phyloP scores from a whole-genome alignment of 1,140 invertebrate genomes.

The Homalodisca vitripennis region DNA sequence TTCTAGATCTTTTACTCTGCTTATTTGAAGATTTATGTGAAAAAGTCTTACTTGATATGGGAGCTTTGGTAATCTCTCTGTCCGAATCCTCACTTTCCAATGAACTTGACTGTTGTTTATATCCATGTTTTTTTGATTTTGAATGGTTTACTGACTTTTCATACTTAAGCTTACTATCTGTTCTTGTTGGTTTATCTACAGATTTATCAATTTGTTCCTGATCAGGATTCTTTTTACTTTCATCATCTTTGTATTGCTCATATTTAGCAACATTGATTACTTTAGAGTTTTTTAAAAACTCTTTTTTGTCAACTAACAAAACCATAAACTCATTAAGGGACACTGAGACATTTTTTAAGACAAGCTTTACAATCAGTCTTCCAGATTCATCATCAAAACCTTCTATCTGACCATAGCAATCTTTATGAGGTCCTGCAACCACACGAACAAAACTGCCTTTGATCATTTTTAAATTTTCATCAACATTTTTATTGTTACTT shows the following conservation, averaged over 20 bases:
- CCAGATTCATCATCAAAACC: conserved; percentile 84
- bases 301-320: conserved; percentile 69
- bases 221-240: too few species aligned
- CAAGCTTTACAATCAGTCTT: conserved; percentile 75
- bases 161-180: too few species aligned
- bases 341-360: conserved; percentile 64
- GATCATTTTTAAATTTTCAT: conserved; percentile 60
- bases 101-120: too few species aligned
- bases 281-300: conserved; percentile 78
- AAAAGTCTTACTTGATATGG: too few species aligned
- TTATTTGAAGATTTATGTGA: too few species aligned
- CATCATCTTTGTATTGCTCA: conserved; percentile 39
- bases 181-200: too few species aligned
- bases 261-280: conserved; percentile 46
- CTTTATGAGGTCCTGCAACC: conserved; percentile 67
- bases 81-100: too few species aligned
- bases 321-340: conserved; percentile 77
- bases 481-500: conserved; percentile 49
- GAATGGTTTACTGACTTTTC: too few species aligned
- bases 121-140: too few species aligned
- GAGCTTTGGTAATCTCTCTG: too few species aligned
- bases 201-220: too few species aligned
- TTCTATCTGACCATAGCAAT: conserved; percentile 78
- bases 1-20: too few species aligned
- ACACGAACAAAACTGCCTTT: conserved; percentile 72